Evolutionary conservation across 2,797 vertebrate species (phyloP).

Genomic region (Rhynchonycteris naso): DNA sequence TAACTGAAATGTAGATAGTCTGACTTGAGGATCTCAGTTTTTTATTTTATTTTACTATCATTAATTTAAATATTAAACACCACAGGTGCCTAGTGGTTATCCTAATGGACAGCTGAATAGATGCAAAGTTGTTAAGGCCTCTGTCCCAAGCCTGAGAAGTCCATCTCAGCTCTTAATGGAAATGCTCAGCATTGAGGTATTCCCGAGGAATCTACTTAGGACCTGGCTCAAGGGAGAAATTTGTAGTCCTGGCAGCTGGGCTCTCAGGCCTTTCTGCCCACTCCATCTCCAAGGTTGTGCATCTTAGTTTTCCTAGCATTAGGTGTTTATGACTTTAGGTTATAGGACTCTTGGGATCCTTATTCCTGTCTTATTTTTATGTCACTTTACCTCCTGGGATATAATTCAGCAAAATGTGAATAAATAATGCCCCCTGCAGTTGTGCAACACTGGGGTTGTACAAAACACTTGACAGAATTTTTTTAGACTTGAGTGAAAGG

Average conservation of each 20-base stretch:
- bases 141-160: not conserved
- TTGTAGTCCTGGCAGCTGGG: not conserved
- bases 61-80: slow-evolving; percentile 26
- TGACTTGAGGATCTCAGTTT: not conserved
- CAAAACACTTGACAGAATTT: not conserved
- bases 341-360: not conserved
- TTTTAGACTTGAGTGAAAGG: not conserved
- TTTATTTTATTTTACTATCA: slow-evolving; percentile 1
- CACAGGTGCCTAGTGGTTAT: not conserved
- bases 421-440: not conserved
- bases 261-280: not conserved
- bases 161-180: slow-evolving; percentile 2
- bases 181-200: not conserved
- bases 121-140: not conserved
- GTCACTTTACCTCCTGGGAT: not conserved
- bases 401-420: not conserved
- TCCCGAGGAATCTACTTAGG: not conserved
- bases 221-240: not conserved
- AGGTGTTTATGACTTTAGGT: not conserved
- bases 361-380: not conserved
- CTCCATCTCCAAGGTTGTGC: not conserved
- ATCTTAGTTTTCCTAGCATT: not conserved
- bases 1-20: not conserved
- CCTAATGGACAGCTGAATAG: not conserved
- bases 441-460: not conserved